Conservation (phyloP, 2,888 invertebrate genomes). For the Coelogynopora nodosa region DNA sequence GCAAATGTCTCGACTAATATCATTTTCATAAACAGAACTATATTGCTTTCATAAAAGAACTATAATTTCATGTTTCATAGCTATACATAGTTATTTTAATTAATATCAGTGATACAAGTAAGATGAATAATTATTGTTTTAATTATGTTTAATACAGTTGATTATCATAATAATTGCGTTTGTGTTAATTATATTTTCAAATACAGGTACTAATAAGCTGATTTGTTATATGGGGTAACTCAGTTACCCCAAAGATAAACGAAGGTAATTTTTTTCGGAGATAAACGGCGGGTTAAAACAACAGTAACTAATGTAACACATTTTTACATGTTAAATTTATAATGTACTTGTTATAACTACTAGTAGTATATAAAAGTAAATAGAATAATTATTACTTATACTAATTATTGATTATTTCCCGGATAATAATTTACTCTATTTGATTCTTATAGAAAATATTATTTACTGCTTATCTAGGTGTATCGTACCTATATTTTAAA, state of each 20-base stretch:
- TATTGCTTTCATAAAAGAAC: slow-evolving; percentile 13
- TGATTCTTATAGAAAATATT: too few relatives aligned
- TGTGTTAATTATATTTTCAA: not conserved
- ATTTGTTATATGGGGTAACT: slow-evolving; percentile 28
- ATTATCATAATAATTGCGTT: slow-evolving; percentile 16
- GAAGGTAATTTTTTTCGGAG: slow-evolving; percentile 8
- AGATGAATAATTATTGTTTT: not conserved
- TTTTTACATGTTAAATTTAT: too few relatives aligned
- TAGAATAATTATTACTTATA: too few relatives aligned
- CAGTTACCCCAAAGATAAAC: slow-evolving; percentile 14
- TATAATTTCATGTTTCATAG: not conserved
- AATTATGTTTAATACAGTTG: slow-evolving; percentile 15
- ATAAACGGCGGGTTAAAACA: not conserved
- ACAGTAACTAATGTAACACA: too few relatives aligned
- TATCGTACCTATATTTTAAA: too few relatives aligned
- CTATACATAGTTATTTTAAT: not conserved
- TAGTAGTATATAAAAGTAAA: too few relatives aligned
- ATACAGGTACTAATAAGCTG: not conserved
- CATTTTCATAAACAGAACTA: not conserved
- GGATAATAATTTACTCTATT: too few relatives aligned
- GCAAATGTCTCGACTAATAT: slow-evolving; percentile 13
- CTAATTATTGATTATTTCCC: too few relatives aligned
- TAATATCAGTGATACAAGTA: not conserved
- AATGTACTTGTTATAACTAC: too few relatives aligned
- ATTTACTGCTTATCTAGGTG: too few relatives aligned